Conservation (phyloP, 2,113 vertebrate species). For the Hemiprocne comata region DNA sequence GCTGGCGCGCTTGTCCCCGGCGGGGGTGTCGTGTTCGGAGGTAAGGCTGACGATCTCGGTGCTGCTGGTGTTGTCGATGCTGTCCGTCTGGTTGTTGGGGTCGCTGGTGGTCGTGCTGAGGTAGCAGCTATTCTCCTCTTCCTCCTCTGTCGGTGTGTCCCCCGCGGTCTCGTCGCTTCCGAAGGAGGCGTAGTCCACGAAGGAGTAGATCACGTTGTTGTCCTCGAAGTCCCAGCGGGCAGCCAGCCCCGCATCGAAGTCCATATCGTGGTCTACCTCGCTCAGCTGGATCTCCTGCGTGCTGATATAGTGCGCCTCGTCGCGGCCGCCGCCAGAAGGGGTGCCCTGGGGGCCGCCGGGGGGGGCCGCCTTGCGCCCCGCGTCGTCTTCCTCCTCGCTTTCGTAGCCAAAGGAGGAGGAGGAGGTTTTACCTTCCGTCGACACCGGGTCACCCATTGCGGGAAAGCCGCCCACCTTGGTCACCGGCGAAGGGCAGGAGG, state of each 20-base stretch:
- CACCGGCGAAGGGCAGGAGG: conserved; percentile 55
- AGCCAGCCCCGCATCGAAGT: conserved; percentile 80
- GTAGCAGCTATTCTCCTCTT: conserved; percentile 77
- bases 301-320: conserved; percentile 92
- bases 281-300: conserved; percentile 94
- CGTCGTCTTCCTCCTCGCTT: conserved; percentile 57
- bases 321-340: conserved; percentile 25
- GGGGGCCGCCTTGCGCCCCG: conserved; percentile 15
- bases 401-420: conserved; percentile 74
- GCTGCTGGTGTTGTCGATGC: conserved; percentile 71
- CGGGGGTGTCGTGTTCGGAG: conserved; percentile 78
- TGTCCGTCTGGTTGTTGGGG: conserved; percentile 66
- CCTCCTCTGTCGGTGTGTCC: conserved; percentile 71
- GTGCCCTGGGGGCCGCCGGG: not conserved
- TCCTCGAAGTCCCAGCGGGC: conserved; percentile 89
- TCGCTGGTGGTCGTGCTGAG: conserved; percentile 79
- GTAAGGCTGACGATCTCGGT: conserved; percentile 80
- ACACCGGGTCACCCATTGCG: not conserved
- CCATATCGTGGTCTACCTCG: conserved; percentile 89
- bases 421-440: conserved; percentile 44
- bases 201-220: conserved; percentile 87
- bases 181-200: conserved; percentile 88
- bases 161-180: conserved; percentile 80
- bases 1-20: conserved; percentile 76
- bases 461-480: conserved; percentile 6